These are phyloP conservation scores for Pyrocephalus nanus DNA, from an alignment of 2,797 vertebrate genomes.

Conservation along the genomic window DNA sequence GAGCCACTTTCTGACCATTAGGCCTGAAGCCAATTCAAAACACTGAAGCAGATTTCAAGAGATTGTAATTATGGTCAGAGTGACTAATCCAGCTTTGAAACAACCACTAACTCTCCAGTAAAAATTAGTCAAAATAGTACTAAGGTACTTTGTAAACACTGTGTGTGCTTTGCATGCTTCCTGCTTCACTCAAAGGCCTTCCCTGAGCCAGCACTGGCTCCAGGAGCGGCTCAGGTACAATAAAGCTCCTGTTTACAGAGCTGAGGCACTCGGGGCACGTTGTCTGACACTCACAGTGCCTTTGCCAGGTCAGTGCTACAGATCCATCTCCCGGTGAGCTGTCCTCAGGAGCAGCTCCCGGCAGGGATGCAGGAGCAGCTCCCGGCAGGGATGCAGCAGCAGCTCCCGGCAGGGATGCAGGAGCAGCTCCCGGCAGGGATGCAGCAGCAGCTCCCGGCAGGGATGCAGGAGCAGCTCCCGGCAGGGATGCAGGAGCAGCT, in stretches of 20 bases:
- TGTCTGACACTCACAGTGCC: background rate
- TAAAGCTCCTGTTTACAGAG: background rate
- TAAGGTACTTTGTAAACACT: slow-evolving; percentile 29
- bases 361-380: background rate
- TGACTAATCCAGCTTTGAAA: slow-evolving; percentile 51
- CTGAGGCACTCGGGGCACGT: rapidly evolving
- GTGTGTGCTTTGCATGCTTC: slow-evolving; percentile 5
- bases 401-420: background rate
- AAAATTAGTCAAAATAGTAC: slow-evolving; percentile 36
- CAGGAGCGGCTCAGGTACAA: background rate
- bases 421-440: background rate
- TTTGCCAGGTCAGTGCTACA: background rate
- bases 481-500: background rate
- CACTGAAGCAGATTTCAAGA: background rate
- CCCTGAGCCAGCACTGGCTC: background rate
- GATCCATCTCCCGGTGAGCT: background rate
- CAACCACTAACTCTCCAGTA: slow-evolving; percentile 28
- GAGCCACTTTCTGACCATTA: background rate
- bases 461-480: background rate
- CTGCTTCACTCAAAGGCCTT: background rate
- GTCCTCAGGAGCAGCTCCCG: background rate
- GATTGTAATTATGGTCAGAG: background rate
- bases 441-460: too few species aligned
- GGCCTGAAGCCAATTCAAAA: background rate
- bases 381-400: background rate